Conservation (phyloP, 2,888 invertebrate species). For the Tenthredo scrophulariae region DNA sequence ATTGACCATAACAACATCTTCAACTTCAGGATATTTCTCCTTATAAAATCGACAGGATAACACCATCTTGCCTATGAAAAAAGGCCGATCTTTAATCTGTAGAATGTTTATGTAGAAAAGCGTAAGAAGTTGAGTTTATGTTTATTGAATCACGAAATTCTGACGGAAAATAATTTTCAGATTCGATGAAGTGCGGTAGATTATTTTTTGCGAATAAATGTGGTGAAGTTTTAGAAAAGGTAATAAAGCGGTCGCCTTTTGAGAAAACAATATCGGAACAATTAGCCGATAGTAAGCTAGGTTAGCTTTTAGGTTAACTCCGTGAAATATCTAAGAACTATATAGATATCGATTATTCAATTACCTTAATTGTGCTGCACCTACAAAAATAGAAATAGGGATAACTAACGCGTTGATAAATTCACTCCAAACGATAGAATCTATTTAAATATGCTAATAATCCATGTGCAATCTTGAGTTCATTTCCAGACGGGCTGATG, state of each 20-base stretch:
- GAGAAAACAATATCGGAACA: background rate
- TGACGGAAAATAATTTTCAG: background rate
- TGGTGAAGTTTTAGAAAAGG: background rate
- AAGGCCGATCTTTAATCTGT: background rate
- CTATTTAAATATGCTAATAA: constrained; percentile 63
- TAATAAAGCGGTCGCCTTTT: background rate
- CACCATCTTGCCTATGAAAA: constrained; percentile 84
- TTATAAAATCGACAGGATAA: constrained; percentile 98
- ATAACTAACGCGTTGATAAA: constrained; percentile 56
- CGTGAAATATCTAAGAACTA: constrained; percentile 32
- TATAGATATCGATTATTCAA: constrained; percentile 50
- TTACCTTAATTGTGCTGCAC: constrained; percentile 57
- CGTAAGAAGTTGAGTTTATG: background rate
- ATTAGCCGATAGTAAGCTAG: constrained; percentile 48
- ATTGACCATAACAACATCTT: constrained; percentile 99
- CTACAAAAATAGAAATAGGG: constrained; percentile 54
- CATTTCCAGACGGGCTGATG: constrained; percentile 60
- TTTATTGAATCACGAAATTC: background rate
- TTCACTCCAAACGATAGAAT: constrained; percentile 32
- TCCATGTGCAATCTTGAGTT: constrained; percentile 67
- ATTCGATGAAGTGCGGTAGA: background rate
- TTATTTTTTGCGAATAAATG: background rate
- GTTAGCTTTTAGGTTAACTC: constrained; percentile 59
- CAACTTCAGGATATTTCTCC: constrained; percentile 98
- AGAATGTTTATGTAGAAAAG: background rate